Base-by-base conservation (phyloP, 2,888 invertebrate species). In the Noctua janthina region DNA sequence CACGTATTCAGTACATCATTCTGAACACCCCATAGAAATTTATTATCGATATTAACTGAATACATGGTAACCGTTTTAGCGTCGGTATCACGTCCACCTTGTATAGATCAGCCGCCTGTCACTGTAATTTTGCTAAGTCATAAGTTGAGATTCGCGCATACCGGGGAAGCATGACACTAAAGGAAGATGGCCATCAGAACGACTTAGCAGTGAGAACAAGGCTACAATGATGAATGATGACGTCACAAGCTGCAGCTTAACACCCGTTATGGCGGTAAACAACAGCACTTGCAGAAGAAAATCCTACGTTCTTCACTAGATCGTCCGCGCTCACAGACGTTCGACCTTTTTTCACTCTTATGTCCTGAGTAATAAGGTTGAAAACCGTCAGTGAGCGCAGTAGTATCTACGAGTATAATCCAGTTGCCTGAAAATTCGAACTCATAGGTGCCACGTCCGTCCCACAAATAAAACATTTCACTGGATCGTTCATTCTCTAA, bases 391-490 rank as follows among this genome's bases (percentile, higher is more conserved):
- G 23, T 56, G 23, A 56, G 56, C 10, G 56, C 56, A 11, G 56
- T 64, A 4, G 10, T 64, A 64, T 35, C 35, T 35, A 17, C 8
- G 15, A 62, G 3, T 49, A 20, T 6, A 17, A 35, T 10, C 0
- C 23, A 49, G 6, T n/a, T 15, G 4, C 17, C 49, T 13, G 13
- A 59, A 68, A 49, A 11, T n/a, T 23, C 2, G 43, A 51, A 4
- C 23, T 39, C 23, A 49, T 64, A 54, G 17, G 23, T 15, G n/a
- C 51, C 73, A 80, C 81, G 69, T 82, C 35, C 56, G 15, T 23
- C 56, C 43, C n/a, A 85, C 73, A 70, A 82, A 74, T 80, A 69
- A 70, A 82, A 11, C 35, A 66, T 86, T 83, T 71, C 49, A 49
- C 64, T 56, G 49, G 72, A n/a, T 62, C 54, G 23, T 70, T 39